Conservation (phyloP, 2,888 invertebrate genomes). For the Orthosia gothica region DNA sequence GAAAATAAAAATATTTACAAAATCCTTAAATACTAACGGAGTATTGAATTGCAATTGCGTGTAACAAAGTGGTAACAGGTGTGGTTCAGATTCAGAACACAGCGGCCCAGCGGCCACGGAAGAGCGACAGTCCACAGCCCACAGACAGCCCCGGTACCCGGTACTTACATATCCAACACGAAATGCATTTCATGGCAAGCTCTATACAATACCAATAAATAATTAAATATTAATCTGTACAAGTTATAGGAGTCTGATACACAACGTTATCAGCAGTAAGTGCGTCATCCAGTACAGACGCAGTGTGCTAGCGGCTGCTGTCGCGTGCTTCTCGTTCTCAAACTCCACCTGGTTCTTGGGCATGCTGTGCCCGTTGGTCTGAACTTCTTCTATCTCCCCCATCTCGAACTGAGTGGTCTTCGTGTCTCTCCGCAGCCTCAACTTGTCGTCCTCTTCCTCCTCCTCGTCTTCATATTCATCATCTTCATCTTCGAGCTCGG, state of each 20-base stretch:
- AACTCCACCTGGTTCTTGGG: conserved; percentile 81
- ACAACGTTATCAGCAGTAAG: conserved; percentile 76
- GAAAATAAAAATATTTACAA: conserved; percentile 87
- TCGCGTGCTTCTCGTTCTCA: conserved; percentile 61
- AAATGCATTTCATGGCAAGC: conserved; percentile 90
- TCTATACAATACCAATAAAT: conserved; percentile 87
- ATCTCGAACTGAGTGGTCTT: conserved; percentile 82
- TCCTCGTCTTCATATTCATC: conserved; percentile 70
- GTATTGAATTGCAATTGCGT: conserved; percentile 87
- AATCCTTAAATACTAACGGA: conserved; percentile 84
- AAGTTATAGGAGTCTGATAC: conserved; percentile 77
- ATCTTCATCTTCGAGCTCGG: conserved; percentile 51
- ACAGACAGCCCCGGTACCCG: conserved; percentile 69
- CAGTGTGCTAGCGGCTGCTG: conserved; percentile 56
- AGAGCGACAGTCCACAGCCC: conserved; percentile 71
- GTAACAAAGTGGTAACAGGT: conserved; percentile 84
- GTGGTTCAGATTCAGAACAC: conserved; percentile 68
- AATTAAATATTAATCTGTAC: conserved; percentile 76
- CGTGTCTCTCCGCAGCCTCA: conserved; percentile 79
- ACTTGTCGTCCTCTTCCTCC: conserved; percentile 52
- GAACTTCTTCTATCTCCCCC: conserved; percentile 77
- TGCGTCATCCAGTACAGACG: conserved; percentile 71
- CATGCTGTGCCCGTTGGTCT: conserved; percentile 74
- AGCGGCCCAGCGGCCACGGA: conserved; percentile 47
- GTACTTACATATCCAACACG: conserved; percentile 68